Conservation (phyloP, 2,888 invertebrate species). For the Drosophila austrosaltans region DNA sequence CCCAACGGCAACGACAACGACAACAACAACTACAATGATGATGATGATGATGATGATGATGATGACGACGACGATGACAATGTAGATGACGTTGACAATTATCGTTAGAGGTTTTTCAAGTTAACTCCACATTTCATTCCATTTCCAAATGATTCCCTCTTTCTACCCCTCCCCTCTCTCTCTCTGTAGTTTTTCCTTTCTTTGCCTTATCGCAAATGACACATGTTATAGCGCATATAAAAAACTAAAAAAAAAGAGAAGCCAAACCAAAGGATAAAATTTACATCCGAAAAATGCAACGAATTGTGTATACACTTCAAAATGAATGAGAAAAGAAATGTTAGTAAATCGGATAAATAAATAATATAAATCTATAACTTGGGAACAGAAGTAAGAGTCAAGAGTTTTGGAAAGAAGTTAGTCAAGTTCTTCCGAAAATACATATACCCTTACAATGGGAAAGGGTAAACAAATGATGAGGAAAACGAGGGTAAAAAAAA, state of each 20-base stretch:
- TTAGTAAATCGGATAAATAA: not conserved
- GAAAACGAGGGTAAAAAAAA: constrained; percentile 3
- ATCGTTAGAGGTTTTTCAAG: constrained; percentile 18
- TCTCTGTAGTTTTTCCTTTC: constrained; percentile 16
- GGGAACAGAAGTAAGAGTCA: too few species aligned
- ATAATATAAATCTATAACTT: too few species aligned
- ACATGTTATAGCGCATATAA: constrained; percentile 35
- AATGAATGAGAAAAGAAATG: not conserved
- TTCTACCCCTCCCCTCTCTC: constrained; percentile 2
- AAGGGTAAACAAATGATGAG: constrained; percentile 18
- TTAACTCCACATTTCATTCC: constrained; percentile 7
- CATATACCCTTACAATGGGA: not conserved
- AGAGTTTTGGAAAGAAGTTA: too few species aligned
- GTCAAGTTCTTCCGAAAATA: not conserved
- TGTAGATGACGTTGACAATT: constrained; percentile 22
- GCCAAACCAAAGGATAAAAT: not conserved
- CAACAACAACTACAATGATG: not conserved
- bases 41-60: constrained; percentile 2
- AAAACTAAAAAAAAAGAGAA: not conserved
- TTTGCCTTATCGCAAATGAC: constrained; percentile 62
- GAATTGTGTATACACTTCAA: not conserved
- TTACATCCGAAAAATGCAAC: not conserved
- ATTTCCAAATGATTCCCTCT: not conserved
- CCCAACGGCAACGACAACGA: not conserved
- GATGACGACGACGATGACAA: constrained; percentile 4